Base-by-base conservation (phyloP, 1,140 invertebrate species). In the Rhynchophorus ferrugineus region DNA sequence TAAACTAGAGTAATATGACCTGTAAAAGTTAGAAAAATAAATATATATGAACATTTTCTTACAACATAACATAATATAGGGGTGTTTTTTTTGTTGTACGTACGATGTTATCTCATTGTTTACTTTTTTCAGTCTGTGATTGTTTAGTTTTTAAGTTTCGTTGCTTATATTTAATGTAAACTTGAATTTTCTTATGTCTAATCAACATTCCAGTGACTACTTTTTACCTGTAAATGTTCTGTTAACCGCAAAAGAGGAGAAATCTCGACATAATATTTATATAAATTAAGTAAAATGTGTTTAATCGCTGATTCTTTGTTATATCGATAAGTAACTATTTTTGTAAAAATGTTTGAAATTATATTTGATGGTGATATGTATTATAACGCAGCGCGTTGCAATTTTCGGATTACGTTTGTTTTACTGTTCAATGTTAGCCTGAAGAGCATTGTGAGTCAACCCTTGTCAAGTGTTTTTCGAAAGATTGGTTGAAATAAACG, bases 401-500 rank as follows among this genome's bases (percentile, higher is more conserved):
- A 34, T 38, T 38, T 38, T 38, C 13, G 17, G 5, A 38, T 38
- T 7, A 5, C 18, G 13, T 38, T 38, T 38, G 17, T 38, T 38
- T 38, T 38, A 38, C 37, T 14, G 13, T 19, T 14, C 13, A 38
- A 38, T 38, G 17, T 38, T 38, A 38, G 37, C 13, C 37, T 29
- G 24, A 29, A 29, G 24, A 6, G 24, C 5, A 29, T 29, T 29
- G 24, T 20, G 44, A 20, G 43, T 22, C 44, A 42, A 20, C 9
- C 9, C 43, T 54, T 54, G 38, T 53, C 50, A 43, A 53, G 50
- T 54, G 39, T 47, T 54, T 24, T 53, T 33, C 42, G 44, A 44
- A 29, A 42, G 45, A 48, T 39, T 54, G 52, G 37, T 54, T 54
- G 44, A 54, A 54, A 54, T 54, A 54, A 54, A 54, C 35, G 52